Evolutionary conservation across 2,888 invertebrate species (phyloP).

Genomic region (Euplexia lucipara): DNA sequence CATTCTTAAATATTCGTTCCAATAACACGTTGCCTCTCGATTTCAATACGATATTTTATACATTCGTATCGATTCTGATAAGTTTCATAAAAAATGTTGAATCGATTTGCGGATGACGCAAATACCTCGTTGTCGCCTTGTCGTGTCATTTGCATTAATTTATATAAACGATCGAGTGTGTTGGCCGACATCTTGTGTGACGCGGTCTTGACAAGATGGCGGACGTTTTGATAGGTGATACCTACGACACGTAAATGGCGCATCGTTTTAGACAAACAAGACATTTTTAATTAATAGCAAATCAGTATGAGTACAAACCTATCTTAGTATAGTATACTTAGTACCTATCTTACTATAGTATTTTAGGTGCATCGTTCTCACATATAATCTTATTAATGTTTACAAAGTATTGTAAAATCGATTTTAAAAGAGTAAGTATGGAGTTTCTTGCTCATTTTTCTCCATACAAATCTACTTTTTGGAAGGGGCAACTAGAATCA

Average conservation of each 20-base stretch:
- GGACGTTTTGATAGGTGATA: slow-evolving; percentile 42
- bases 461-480: too few relatives aligned
- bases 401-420: too few relatives aligned
- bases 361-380: too few relatives aligned
- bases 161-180: slow-evolving; percentile 79
- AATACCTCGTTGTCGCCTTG: slow-evolving; percentile 71
- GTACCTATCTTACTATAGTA: too few relatives aligned
- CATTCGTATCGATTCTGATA: slow-evolving; percentile 68
- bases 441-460: too few relatives aligned
- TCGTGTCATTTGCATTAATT: slow-evolving; percentile 81
- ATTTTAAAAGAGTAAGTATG: too few relatives aligned
- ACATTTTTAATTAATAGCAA: not conserved
- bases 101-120: slow-evolving; percentile 81
- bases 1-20: slow-evolving; percentile 42
- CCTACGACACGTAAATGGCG: slow-evolving; percentile 32
- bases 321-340: too few relatives aligned
- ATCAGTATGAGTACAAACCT: not conserved
- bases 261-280: slow-evolving; percentile 19
- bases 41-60: slow-evolving; percentile 73
- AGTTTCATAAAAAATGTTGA: slow-evolving; percentile 69
- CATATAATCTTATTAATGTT: too few relatives aligned
- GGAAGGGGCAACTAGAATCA: too few relatives aligned
- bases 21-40: slow-evolving; percentile 58
- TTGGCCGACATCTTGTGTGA: slow-evolving; percentile 78
- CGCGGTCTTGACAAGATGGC: slow-evolving; percentile 63